These are phyloP conservation scores for Chitala chitala DNA, from an alignment of 2,113 vertebrate genomes.

Conservation along the genomic window DNA sequence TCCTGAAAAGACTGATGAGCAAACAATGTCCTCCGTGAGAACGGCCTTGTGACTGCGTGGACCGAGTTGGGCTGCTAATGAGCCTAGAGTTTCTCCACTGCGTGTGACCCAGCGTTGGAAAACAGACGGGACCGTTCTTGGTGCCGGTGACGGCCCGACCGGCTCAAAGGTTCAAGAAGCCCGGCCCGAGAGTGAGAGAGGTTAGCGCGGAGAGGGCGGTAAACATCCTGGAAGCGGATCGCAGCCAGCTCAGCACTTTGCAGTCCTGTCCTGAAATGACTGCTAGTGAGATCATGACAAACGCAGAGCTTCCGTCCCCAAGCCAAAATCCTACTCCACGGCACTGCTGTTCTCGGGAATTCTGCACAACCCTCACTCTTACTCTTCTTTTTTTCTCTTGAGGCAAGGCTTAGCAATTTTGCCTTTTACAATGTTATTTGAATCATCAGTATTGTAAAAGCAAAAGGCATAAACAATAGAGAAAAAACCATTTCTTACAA, in stretches of 20 bases:
- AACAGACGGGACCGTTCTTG: neutral
- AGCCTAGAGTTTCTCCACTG: no score
- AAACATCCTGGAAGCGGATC: constrained; percentile 23
- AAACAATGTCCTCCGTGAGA: no score
- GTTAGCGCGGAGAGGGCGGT: constrained; percentile 9
- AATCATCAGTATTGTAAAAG: constrained; percentile 10
- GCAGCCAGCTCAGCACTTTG: constrained; percentile 19
- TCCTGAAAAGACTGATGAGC: no score
- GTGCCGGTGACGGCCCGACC: neutral
- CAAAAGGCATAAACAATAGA: neutral
- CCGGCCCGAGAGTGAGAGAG: neutral
- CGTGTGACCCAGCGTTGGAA: neutral
- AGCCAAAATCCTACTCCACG: constrained; percentile 13
- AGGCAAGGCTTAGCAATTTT: neutral
- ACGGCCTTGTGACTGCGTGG: no score
- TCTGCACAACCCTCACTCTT: constrained; percentile 20
- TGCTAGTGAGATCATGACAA: constrained; percentile 28
- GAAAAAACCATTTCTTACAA: constrained; percentile 1
- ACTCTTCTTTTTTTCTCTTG: neutral
- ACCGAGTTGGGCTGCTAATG: no score
- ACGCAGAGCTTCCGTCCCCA: constrained; percentile 19
- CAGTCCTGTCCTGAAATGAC: constrained; percentile 41
- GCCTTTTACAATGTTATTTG: constrained; percentile 2
- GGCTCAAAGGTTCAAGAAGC: no score
- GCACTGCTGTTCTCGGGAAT: constrained; percentile 20